A percentile compares a stretch with the other conserved stretches of the same genome.
Evolutionary conservation across 2,797 vertebrate species (phyloP).

Genomic region (Anas bernieri): DNA sequence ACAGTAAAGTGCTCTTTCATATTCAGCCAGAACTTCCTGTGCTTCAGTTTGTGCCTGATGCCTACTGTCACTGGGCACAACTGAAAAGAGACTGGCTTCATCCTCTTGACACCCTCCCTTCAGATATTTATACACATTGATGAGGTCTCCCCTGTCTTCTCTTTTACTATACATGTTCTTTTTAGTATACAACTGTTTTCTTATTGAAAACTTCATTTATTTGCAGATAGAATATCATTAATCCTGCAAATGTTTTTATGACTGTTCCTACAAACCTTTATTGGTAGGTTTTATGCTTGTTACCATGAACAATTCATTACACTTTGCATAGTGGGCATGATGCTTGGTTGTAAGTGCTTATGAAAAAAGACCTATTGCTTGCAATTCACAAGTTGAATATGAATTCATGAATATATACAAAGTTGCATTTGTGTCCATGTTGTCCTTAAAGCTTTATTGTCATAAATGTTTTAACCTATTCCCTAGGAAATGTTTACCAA

Average conservation of each 20-base stretch:
- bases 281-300: background rate
- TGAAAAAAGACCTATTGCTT: background rate
- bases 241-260: background rate
- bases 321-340: background rate
- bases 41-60: too few species aligned
- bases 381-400: background rate
- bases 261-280: background rate
- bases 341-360: background rate
- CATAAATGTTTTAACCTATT: background rate
- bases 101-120: too few species aligned
- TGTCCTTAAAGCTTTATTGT: background rate
- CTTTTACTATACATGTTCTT: too few species aligned
- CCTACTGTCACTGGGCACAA: too few species aligned
- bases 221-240: background rate
- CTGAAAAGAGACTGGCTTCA: too few species aligned
- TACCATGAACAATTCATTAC: constrained; percentile 48
- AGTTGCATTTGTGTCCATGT: background rate
- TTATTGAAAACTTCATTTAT: constrained; percentile 7
- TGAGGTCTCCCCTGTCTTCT: too few species aligned
- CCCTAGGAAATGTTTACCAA: background rate
- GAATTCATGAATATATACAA: background rate
- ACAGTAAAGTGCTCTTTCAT: too few species aligned
- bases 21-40: too few species aligned
- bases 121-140: too few species aligned
- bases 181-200: background rate